Evolutionary conservation across 2,888 invertebrate genomes (phyloP), one percentile per base, ranked within the genome.

Genomic region (Luperina nickerlii): DNA sequence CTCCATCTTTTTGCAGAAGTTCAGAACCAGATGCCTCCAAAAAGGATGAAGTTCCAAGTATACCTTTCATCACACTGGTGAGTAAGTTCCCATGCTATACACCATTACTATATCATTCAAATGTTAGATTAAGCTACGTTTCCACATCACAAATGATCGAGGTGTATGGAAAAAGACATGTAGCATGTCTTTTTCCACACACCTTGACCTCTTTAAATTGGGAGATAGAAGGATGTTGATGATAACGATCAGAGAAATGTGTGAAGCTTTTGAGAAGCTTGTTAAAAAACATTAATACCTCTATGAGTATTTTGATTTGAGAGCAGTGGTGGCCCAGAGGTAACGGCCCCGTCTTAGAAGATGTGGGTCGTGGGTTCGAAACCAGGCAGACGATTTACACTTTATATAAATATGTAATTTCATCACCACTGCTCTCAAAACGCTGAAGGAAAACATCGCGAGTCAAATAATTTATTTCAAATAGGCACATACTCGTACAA

Each of bases 51-150:
- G 92, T 95, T 5, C 96, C 96, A 24, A 95, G 95, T 76, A 93
- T 96, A 85, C 94, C 94, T 9, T 96, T 94, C 81, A 94, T 95
- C 82, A 95, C 96, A 82, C 89, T 96, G 88, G 96, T 96, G 88
- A 95, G 96, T 96, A 88, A 95, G 95, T 93, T 82, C 38, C n/a
- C 2, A 68, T 20, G 7, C 2, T 32, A 20, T 7, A 24, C 7
- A 18, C 27, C 1, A 48, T 6, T 4, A 27, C 15, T n/a, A 70
- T 32, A 38, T 54, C 42, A 42, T 45, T 32, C 15, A 38, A 9
- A 42, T 48, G 1, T 32, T 18, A 60, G 7, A 71, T n/a, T 24
- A 24, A n/a, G n/a, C 7, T 32, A 32, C 0, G 13, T 8, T 9
- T 45, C 24, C 42, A 24, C 20, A 38, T n/a, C 20, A 15, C 20